Conservation (phyloP, 92 coral and sea anemone species). For the Virgularia gustaviana region DNA sequence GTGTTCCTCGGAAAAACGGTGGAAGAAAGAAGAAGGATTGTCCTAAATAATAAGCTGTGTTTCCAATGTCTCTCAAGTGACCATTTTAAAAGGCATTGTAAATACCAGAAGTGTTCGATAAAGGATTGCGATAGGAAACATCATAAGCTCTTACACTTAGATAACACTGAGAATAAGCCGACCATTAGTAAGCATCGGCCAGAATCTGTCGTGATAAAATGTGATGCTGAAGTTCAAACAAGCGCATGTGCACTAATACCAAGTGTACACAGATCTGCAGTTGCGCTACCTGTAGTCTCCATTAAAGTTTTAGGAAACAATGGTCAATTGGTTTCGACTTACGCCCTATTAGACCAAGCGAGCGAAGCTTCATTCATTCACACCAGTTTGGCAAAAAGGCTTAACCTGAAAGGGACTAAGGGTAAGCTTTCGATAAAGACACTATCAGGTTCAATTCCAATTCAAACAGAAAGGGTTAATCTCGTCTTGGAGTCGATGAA, state of each 20-base stretch:
- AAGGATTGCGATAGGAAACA: constrained; percentile 5
- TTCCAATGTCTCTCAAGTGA: constrained; percentile 22
- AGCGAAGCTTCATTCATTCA: constrained; percentile 27
- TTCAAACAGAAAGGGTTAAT: background rate
- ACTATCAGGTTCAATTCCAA: background rate
- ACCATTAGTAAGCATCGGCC: background rate
- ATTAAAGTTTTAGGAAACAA: background rate
- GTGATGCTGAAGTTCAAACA: constrained; percentile 21
- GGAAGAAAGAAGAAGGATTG: constrained; percentile 1
- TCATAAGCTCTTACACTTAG: constrained; percentile 4
- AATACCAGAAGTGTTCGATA: background rate
- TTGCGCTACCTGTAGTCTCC: constrained; percentile 11
- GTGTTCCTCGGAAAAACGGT: constrained; percentile 5
- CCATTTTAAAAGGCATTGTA: constrained; percentile 14
- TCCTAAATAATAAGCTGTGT: background rate
- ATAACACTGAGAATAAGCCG: background rate
- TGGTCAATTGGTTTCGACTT: background rate
- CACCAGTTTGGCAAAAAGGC: too few relatives aligned
- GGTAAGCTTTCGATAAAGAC: constrained; percentile 13
- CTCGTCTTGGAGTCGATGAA: background rate
- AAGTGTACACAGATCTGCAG: background rate
- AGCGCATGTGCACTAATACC: background rate
- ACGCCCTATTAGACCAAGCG: constrained; percentile 9
- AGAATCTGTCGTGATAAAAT: background rate
- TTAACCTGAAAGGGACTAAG: constrained; percentile 9